Conservation (phyloP, 1,140 invertebrate genomes). For the Melipona quadrifasciata region DNA sequence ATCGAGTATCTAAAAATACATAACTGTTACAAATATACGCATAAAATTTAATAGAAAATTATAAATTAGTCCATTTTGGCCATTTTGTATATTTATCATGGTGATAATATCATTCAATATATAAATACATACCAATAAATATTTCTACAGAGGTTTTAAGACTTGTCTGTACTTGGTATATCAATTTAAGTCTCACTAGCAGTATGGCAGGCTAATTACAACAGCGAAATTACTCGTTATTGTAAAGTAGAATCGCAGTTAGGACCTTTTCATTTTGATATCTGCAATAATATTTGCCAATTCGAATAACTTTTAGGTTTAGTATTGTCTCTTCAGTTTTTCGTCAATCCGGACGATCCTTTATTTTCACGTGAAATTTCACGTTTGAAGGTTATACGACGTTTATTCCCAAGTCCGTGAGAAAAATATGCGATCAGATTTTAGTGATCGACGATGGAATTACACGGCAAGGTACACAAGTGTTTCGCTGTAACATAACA, state of each 20-base stretch:
- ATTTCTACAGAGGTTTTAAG: too few species aligned
- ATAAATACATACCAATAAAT: too few species aligned
- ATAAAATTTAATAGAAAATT: too few species aligned
- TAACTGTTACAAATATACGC: too few species aligned
- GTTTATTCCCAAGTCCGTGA: neutral
- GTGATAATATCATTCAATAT: too few species aligned
- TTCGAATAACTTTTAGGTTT: neutral
- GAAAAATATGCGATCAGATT: neutral
- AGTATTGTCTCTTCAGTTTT: neutral
- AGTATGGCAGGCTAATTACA: too few species aligned
- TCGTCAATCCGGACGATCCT: neutral
- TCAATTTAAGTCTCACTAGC: too few species aligned
- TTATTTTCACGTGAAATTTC: neutral
- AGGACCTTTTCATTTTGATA: neutral
- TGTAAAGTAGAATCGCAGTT: neutral
- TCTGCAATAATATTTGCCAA: neutral
- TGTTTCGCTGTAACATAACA: neutral
- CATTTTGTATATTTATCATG: too few species aligned
- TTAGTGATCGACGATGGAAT: neutral
- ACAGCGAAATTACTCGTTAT: too few species aligned
- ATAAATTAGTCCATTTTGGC: too few species aligned
- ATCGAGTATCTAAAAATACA: too few species aligned
- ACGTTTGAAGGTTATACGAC: neutral
- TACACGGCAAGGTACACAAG: conserved; percentile 1
- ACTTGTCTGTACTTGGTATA: too few species aligned